A percentile compares a stretch with the other conserved stretches of the same genome.
Evolutionary conservation across 2,888 invertebrate species (phyloP).

Genomic region (Epistrophella euchroma): DNA sequence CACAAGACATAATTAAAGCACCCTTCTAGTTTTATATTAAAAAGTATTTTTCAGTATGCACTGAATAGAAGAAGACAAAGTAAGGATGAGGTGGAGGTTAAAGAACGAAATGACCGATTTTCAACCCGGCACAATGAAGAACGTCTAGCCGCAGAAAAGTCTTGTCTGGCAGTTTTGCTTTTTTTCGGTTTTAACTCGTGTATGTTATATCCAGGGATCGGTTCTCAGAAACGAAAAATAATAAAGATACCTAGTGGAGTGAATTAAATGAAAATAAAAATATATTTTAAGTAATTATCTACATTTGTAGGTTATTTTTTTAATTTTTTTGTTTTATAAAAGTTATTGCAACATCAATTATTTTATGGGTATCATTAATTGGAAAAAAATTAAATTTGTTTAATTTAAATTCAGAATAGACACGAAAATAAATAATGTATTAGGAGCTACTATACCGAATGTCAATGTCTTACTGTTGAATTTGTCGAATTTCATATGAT

Average conservation of each 20-base stretch:
- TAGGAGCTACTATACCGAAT: no score
- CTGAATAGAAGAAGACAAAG: not conserved
- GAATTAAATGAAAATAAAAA: not conserved
- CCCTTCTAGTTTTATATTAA: not conserved
- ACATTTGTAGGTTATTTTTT: no score
- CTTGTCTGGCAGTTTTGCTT: slow-evolving; percentile 19
- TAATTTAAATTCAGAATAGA: no score
- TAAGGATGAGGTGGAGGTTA: no score
- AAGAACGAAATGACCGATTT: slow-evolving; percentile 17
- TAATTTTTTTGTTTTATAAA: no score
- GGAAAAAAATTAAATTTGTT: no score
- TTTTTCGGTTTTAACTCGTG: not conserved
- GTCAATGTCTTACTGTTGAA: no score
- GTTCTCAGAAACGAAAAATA: not conserved
- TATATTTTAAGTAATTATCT: no score
- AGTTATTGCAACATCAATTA: no score
- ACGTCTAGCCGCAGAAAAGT: slow-evolving; percentile 59
- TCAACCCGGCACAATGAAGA: not conserved
- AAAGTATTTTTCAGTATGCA: not conserved
- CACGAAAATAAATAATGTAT: no score
- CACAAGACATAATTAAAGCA: slow-evolving; percentile 32
- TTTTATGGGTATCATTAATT: no score
- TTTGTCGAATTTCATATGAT: no score
- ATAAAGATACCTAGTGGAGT: not conserved
- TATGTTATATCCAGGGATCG: not conserved